Conservation (phyloP, 1,140 invertebrate genomes). For the Gyrodactylus bullatarudis region DNA sequence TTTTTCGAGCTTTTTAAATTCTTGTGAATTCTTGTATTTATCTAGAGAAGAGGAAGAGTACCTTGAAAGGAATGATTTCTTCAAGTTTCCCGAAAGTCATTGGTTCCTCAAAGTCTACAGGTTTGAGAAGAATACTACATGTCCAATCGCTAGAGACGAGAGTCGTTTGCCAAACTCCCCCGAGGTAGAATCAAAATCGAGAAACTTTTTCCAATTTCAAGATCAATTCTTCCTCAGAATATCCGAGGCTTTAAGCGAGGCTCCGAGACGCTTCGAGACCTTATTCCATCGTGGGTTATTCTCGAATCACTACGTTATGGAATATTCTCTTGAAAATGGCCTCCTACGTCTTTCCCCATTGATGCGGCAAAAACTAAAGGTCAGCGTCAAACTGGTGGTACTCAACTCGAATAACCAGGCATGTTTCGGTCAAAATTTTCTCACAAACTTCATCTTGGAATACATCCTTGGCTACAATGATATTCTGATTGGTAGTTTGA, state of each 20-base stretch:
- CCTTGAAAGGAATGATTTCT: too few relatives aligned
- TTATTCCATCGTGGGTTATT: not conserved
- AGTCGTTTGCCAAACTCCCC: not conserved
- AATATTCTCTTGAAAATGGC: conserved; percentile 84
- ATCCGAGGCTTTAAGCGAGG: not conserved
- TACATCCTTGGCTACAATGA: conserved; percentile 83
- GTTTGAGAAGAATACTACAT: too few relatives aligned
- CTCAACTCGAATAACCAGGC: conserved; percentile 25
- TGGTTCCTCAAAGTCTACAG: too few relatives aligned
- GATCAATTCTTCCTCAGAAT: conserved; percentile 12
- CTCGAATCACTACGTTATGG: conserved; percentile 46
- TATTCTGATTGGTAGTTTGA: conserved; percentile 70
- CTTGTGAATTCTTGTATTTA: too few relatives aligned
- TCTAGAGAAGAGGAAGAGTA: too few relatives aligned
- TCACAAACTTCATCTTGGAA: conserved; percentile 54
- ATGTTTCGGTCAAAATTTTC: conserved; percentile 51
- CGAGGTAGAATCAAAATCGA: not conserved
- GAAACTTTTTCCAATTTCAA: conserved; percentile 19
- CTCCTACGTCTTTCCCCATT: conserved; percentile 53
- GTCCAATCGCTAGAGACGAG: not conserved
- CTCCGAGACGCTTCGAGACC: not conserved
- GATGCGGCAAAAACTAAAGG: conserved; percentile 44
- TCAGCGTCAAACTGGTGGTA: conserved; percentile 60
- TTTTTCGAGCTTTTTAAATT: too few relatives aligned
- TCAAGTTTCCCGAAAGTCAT: too few relatives aligned